Evolutionary conservation across 2,888 invertebrate genomes (phyloP).

Genomic region (Tipula lateralis): DNA sequence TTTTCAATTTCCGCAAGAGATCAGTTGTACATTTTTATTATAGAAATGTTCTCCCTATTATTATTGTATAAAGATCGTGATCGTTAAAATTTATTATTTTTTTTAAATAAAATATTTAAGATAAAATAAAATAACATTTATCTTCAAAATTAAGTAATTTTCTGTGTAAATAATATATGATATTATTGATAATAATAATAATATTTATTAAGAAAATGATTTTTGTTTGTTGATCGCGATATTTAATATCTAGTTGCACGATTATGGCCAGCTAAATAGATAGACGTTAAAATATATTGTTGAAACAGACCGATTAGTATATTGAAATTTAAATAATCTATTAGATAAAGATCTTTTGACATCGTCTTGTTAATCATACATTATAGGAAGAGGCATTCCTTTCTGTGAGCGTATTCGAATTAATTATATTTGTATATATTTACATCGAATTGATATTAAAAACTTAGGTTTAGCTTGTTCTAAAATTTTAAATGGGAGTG

Average conservation of each 20-base stretch:
- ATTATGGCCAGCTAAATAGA: neutral
- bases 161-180: slow-evolving; percentile 11
- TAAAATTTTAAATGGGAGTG: too few species aligned
- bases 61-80: neutral
- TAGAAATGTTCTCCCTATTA: neutral
- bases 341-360: too few species aligned
- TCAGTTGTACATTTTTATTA: neutral
- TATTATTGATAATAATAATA: neutral
- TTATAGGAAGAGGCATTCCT: too few species aligned
- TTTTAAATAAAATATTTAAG: slow-evolving; percentile 20
- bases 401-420: too few species aligned
- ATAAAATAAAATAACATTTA: slow-evolving; percentile 24
- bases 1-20: neutral
- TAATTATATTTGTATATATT: too few species aligned
- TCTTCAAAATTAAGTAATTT: slow-evolving; percentile 15
- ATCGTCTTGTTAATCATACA: too few species aligned
- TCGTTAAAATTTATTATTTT: neutral
- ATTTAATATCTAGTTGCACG: neutral
- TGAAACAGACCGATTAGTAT: too few species aligned
- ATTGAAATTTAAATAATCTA: too few species aligned
- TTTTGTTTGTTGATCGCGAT: neutral
- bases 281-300: too few species aligned
- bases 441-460: too few species aligned
- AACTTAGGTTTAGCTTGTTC: too few species aligned
- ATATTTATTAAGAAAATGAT: neutral